Conservation (phyloP, 2,113 vertebrate species). For the Protobothrops flavoviridis region DNA sequence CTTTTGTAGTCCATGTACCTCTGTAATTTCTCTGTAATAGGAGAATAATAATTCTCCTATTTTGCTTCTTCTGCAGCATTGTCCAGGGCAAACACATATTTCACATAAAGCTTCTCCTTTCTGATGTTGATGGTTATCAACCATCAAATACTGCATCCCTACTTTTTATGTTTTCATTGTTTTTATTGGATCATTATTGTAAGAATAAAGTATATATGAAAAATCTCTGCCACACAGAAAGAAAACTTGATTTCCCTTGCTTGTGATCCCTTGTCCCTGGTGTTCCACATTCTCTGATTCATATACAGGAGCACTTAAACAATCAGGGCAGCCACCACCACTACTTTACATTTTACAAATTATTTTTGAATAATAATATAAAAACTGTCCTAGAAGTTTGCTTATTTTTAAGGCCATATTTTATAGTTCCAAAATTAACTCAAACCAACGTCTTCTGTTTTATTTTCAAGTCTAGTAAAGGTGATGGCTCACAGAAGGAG, state of each 20-base stretch:
- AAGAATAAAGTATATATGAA: background rate
- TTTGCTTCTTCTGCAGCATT: background rate
- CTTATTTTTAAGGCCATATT: conserved; percentile 10
- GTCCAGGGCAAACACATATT: background rate
- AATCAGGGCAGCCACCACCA: background rate
- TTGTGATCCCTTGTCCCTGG: background rate
- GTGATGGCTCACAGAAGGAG: conserved; percentile 78
- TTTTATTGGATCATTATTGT: background rate
- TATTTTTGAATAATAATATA: background rate
- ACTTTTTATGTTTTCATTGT: background rate
- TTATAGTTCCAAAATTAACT: conserved; percentile 1
- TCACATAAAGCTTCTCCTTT: background rate
- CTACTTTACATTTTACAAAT: background rate
- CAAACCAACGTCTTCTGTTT: conserved; percentile 36
- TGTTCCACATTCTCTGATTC: background rate
- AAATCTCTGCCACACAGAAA: background rate
- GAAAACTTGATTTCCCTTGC: background rate
- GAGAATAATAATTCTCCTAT: background rate
- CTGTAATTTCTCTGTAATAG: background rate
- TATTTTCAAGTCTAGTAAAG: conserved; percentile 68
- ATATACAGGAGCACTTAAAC: background rate
- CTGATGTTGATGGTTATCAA: background rate
- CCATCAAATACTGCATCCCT: background rate
- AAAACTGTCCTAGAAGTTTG: background rate
- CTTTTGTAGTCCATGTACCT: background rate